Conservation (phyloP, 2,888 invertebrate genomes). For the Rhamnusium bicolor region DNA sequence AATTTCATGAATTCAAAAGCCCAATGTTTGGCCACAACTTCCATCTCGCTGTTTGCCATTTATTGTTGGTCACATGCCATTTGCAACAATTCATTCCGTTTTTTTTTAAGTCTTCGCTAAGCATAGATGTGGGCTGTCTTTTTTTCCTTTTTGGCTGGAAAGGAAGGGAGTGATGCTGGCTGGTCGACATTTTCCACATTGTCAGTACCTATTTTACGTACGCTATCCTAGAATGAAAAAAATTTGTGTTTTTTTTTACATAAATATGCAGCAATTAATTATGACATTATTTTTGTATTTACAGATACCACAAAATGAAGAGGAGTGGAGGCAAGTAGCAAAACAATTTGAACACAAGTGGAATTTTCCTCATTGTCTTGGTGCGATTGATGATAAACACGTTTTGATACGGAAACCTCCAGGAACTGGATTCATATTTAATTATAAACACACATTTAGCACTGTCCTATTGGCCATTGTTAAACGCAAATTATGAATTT, state of each 20-base stretch:
- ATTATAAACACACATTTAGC: constrained; percentile 1
- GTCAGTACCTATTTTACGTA: no score
- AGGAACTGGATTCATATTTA: background rate
- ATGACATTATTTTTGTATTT: no score
- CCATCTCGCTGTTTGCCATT: background rate
- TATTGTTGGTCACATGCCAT: background rate
- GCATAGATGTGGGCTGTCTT: background rate
- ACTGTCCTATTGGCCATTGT: background rate
- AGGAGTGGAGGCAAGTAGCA: background rate
- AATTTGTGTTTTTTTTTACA: no score
- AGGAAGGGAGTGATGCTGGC: no score
- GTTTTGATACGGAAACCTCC: background rate
- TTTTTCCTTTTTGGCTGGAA: background rate
- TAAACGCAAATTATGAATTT: no score
- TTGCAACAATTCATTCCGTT: background rate
- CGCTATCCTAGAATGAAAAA: no score
- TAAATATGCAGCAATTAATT: no score
- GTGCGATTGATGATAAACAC: constrained; percentile 1
- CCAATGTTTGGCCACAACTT: background rate
- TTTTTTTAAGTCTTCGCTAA: background rate
- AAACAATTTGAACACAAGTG: background rate
- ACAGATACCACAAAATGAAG: no score
- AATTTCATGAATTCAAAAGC: background rate
- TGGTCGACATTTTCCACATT: no score
- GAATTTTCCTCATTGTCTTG: constrained; percentile 11